Conservation (phyloP, 1,140 invertebrate species). For the Drosophila lini region DNA sequence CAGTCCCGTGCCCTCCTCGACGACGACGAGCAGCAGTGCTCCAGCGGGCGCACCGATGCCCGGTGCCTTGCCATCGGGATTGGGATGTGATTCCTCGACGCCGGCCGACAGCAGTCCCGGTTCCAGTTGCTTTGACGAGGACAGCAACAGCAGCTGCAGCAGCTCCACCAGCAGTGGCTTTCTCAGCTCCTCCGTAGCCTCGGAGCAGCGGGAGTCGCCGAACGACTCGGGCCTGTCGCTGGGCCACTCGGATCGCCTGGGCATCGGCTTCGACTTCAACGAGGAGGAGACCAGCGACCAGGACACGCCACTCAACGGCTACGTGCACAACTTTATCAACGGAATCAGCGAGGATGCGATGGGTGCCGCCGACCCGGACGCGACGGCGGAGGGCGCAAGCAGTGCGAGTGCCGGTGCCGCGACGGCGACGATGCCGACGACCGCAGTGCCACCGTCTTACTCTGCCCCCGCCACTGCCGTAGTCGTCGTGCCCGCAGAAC, state of each 20-base stretch:
- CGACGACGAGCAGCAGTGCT: constrained; percentile 45
- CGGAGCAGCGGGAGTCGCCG: neutral
- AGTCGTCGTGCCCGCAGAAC: neutral
- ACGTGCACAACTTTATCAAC: constrained; percentile 83
- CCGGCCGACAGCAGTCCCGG: neutral
- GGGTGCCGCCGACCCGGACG: constrained; percentile 29
- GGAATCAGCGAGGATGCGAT: constrained; percentile 69
- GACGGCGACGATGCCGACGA: neutral
- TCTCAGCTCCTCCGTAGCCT: constrained; percentile 8
- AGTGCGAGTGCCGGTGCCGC: neutral
- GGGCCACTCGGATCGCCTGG: constrained; percentile 48
- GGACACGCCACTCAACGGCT: constrained; percentile 74
- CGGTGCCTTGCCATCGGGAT: neutral
- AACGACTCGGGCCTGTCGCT: constrained; percentile 52
- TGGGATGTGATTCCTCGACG: constrained; percentile 15
- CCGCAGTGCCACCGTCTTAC: neutral
- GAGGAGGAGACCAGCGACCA: constrained; percentile 74
- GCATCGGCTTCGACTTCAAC: constrained; percentile 59
- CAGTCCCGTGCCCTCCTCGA: constrained; percentile 83
- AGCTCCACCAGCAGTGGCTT: constrained; percentile 17
- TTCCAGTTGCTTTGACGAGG: constrained; percentile 67
- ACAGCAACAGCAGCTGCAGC: constrained; percentile 42
- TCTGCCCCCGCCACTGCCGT: neutral
- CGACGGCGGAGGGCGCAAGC: neutral
- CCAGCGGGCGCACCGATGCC: constrained; percentile 6